Conservation (phyloP, 2,888 invertebrate species). For the Drosophila formosana region DNA sequence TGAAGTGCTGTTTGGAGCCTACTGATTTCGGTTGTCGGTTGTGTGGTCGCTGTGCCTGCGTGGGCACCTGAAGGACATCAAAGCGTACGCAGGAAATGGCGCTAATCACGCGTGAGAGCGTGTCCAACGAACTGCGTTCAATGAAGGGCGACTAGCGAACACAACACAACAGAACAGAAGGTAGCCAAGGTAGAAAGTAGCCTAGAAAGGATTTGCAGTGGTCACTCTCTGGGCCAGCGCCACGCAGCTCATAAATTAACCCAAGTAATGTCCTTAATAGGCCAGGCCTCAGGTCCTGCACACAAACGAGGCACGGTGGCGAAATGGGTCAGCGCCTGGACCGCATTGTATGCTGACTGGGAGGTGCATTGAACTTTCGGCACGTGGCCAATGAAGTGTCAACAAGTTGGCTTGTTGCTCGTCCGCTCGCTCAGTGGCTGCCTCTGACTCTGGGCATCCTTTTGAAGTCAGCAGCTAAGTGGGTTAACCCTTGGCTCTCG, state of each 20-base stretch:
- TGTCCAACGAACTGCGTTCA: slow-evolving; percentile 49
- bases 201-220: slow-evolving; percentile 29
- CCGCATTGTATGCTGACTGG: slow-evolving; percentile 14
- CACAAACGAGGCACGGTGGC: neutral
- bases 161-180: too few relatives aligned
- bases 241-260: slow-evolving; percentile 34
- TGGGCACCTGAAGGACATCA: slow-evolving; percentile 59
- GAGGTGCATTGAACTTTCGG: slow-evolving; percentile 75
- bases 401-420: slow-evolving; percentile 59
- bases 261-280: slow-evolving; percentile 41
- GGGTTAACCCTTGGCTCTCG: slow-evolving; percentile 51
- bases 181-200: slow-evolving; percentile 26
- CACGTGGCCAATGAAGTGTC: slow-evolving; percentile 75
- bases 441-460: slow-evolving; percentile 37
- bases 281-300: slow-evolving; percentile 3
- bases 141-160: slow-evolving; percentile 41
- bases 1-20: slow-evolving; percentile 15
- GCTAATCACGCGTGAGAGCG: slow-evolving; percentile 74
- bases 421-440: slow-evolving; percentile 2
- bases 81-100: slow-evolving; percentile 48
- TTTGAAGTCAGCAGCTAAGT: slow-evolving; percentile 64
- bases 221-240: slow-evolving; percentile 1
- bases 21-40: slow-evolving; percentile 14
- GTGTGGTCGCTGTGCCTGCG: slow-evolving; percentile 14
- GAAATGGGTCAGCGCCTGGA: slow-evolving; percentile 46